phyloP scores from a whole-genome alignment of 2,888 invertebrate species.

The Volucella zonaria region DNA sequence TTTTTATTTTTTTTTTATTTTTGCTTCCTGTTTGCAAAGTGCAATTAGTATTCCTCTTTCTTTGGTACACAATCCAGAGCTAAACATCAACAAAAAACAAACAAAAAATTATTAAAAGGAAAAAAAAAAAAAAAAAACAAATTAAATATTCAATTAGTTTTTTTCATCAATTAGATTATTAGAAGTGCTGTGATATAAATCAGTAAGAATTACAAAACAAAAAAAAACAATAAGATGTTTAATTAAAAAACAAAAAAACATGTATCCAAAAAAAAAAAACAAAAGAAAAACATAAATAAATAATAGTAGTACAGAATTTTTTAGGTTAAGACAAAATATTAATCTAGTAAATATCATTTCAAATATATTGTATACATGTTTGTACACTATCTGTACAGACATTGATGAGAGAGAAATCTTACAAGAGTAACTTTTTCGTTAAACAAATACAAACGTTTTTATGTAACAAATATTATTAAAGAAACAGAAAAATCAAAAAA shows the following conservation, averaged over 20 bases:
- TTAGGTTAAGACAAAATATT: constrained; percentile 32
- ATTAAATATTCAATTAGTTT: constrained; percentile 56
- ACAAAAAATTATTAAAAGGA: constrained; percentile 51
- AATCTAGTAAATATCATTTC: constrained; percentile 45
- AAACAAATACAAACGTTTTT: constrained; percentile 35
- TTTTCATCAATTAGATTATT: constrained; percentile 72
- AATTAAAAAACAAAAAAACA: constrained; percentile 43
- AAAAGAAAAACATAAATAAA: not conserved
- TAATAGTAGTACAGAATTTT: constrained; percentile 51
- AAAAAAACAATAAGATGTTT: constrained; percentile 51
- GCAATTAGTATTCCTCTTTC: constrained; percentile 65
- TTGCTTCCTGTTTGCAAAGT: constrained; percentile 52
- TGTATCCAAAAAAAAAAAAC: constrained; percentile 43
- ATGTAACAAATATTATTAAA: constrained; percentile 14
- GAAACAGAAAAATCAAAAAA: constrained; percentile 52
- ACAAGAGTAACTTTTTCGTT: constrained; percentile 19
- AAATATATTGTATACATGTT: constrained; percentile 27
- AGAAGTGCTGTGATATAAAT: constrained; percentile 76
- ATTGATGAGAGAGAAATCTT: constrained; percentile 26
- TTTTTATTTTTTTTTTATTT: constrained; percentile 46
- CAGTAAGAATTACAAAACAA: constrained; percentile 69
- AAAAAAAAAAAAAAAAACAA: constrained; percentile 44
- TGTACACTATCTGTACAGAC: constrained; percentile 8
- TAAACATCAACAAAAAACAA: constrained; percentile 40
- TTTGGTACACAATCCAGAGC: constrained; percentile 41